Percentiles rank a stretch among this genome's conserved stretches.
Evolutionary conservation across 2,888 invertebrate genomes (phyloP).

Genomic region (Hylaea fasciaria): DNA sequence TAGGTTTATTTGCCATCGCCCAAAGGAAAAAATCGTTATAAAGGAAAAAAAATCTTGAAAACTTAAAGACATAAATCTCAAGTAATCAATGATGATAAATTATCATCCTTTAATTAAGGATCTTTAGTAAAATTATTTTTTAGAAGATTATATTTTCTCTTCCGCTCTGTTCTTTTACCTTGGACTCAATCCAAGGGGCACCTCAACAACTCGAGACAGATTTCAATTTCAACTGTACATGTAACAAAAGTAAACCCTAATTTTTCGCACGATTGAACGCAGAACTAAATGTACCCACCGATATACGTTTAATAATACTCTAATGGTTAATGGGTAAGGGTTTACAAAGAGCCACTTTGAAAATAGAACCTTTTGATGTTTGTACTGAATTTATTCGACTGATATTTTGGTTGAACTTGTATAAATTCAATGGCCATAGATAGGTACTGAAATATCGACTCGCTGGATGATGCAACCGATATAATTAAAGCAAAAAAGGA

Average conservation of each 20-base stretch:
- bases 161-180: slow-evolving; percentile 24
- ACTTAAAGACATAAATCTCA: too few relatives aligned
- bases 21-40: too few relatives aligned
- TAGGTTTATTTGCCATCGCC: too few relatives aligned
- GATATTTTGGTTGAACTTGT: background rate
- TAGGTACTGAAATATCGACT: too few relatives aligned
- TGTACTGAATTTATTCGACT: background rate
- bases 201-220: slow-evolving; percentile 59
- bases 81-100: too few relatives aligned
- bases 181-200: slow-evolving; percentile 34
- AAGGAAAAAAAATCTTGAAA: too few relatives aligned
- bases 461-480: too few relatives aligned
- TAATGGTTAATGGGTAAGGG: slow-evolving; percentile 18
- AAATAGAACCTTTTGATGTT: background rate
- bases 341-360: slow-evolving; percentile 4
- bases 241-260: slow-evolving; percentile 62
- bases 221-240: slow-evolving; percentile 67
- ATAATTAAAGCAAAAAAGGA: too few relatives aligned
- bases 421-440: too few relatives aligned
- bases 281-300: slow-evolving; percentile 51
- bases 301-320: slow-evolving; percentile 18
- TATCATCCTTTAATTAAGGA: too few relatives aligned
- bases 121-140: too few relatives aligned
- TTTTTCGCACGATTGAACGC: slow-evolving; percentile 64
- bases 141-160: background rate